Evolutionary conservation across 2,113 vertebrate genomes (phyloP).

Genomic region (Stigmatopora nigra): DNA sequence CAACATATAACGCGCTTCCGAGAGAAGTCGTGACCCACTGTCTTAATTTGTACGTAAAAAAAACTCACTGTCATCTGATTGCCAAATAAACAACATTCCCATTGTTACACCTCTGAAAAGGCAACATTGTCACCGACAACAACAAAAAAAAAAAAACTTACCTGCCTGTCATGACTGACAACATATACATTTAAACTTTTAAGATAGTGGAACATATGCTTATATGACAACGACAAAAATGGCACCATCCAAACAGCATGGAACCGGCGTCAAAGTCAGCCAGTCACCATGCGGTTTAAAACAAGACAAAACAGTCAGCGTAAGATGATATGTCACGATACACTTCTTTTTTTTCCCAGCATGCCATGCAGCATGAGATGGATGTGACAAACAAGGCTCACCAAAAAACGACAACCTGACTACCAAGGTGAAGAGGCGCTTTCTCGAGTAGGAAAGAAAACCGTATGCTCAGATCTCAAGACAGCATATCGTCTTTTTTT

Average conservation of each 20-base stretch:
- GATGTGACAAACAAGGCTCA: conserved; percentile 67
- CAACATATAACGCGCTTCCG: no score
- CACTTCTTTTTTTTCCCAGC: conserved; percentile 13
- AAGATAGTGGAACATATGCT: conserved; percentile 4
- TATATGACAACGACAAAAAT: conserved; percentile 30
- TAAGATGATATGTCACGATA: conserved; percentile 42
- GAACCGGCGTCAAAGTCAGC: conserved; percentile 30
- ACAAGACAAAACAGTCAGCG: conserved; percentile 49
- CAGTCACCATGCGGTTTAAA: conserved; percentile 55
- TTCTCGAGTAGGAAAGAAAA: not conserved
- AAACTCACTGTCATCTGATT: no score
- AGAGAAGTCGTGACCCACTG: no score
- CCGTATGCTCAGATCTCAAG: conserved; percentile 39
- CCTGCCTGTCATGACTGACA: conserved; percentile 22
- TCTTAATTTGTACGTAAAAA: no score
- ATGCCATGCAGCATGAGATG: conserved; percentile 78
- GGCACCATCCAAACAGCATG: conserved; percentile 42
- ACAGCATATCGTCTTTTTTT: conserved; percentile 51
- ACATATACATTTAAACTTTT: conserved; percentile 7
- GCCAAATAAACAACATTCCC: not conserved
- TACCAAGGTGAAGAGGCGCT: conserved; percentile 22
- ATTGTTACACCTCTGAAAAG: not conserved
- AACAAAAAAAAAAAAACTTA: conserved; percentile 31
- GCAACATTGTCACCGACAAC: not conserved
- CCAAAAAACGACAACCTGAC: conserved; percentile 60